These are phyloP conservation scores for Falco cherrug DNA, from an alignment of 2,797 vertebrate genomes.

Conservation along the genomic window DNA sequence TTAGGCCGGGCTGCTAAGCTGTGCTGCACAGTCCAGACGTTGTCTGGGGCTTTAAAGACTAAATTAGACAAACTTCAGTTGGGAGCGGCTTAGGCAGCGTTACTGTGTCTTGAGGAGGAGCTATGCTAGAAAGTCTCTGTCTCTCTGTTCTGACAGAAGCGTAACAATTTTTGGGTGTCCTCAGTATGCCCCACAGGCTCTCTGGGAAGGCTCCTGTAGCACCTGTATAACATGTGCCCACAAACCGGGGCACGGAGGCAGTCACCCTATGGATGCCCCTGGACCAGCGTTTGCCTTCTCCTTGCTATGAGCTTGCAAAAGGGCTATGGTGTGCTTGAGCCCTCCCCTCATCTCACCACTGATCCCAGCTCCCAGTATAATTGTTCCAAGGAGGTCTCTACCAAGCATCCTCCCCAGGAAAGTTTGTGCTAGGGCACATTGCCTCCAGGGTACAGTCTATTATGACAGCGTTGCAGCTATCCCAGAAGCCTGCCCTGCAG, in stretches of 20 bases:
- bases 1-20: neutral
- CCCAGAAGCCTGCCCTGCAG: neutral
- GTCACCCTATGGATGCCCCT: accelerated
- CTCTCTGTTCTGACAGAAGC: neutral
- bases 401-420: neutral
- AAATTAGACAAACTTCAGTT: neutral
- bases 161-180: neutral
- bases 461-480: neutral
- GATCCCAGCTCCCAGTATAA: neutral
- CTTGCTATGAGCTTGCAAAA: neutral
- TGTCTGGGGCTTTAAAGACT: neutral
- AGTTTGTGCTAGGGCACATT: neutral
- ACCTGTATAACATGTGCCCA: neutral
- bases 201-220: neutral
- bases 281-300: neutral
- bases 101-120: neutral
- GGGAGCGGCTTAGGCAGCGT: neutral
- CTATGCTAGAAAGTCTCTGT: neutral
- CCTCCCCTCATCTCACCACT: neutral
- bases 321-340: neutral
- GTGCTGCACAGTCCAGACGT: neutral
- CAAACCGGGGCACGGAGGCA: neutral
- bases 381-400: neutral
- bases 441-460: neutral
- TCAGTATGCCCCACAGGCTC: neutral